phyloP scores from a whole-genome alignment of 2,888 invertebrate genomes.

The Pristionchus mayeri region DNA sequence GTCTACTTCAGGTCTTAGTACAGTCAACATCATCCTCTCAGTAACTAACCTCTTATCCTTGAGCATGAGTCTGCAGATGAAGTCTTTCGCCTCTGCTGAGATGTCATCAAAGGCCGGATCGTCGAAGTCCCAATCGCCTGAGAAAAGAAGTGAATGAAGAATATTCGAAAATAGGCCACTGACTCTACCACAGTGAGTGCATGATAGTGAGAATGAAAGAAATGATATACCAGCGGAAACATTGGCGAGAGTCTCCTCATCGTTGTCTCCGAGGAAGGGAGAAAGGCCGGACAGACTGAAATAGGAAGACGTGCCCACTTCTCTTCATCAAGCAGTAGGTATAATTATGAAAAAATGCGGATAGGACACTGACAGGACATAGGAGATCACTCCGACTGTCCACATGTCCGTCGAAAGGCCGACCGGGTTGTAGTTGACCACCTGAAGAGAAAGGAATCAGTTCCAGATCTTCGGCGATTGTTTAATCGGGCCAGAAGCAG shows the following conservation, averaged over 20 bases:
- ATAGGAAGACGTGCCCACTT: no score
- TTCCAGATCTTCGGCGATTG: background rate
- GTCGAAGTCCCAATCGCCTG: conserved; percentile 94
- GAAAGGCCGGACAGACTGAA: conserved; percentile 88
- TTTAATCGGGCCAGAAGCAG: background rate
- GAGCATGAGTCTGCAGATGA: conserved; percentile 90
- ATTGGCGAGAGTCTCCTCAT: conserved; percentile 98
- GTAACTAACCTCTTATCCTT: conserved; percentile 89
- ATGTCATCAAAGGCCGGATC: conserved; percentile 96
- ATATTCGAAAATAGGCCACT: no score
- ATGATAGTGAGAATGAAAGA: background rate
- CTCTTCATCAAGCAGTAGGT: no score
- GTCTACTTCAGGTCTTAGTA: background rate
- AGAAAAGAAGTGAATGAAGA: background rate
- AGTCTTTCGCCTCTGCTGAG: conserved; percentile 94
- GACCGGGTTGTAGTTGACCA: conserved; percentile 78
- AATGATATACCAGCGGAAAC: conserved; percentile 84
- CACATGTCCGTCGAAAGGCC: conserved; percentile 78
- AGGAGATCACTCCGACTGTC: conserved; percentile 79
- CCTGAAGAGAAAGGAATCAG: conserved; percentile 51
- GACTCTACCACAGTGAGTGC: no score
- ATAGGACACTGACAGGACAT: conserved; percentile 76
- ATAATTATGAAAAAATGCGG: no score
- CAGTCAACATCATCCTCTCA: no score
- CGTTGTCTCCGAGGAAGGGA: conserved; percentile 98